Evolutionary conservation across 2,797 vertebrate species (phyloP).

Genomic region (Cetoscarus ocellatus): DNA sequence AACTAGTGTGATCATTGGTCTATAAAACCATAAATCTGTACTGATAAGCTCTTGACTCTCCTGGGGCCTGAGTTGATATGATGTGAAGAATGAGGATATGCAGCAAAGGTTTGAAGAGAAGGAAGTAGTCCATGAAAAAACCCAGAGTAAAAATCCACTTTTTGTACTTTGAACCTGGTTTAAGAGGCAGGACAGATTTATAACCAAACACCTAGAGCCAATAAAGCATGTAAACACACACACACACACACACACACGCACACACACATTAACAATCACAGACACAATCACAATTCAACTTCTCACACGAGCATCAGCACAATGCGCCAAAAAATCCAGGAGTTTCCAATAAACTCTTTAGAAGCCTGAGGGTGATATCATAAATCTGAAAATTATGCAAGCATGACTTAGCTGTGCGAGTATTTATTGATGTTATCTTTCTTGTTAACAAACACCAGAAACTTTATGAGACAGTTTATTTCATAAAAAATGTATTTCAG

Average conservation of each 20-base stretch:
- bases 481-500: too few species aligned
- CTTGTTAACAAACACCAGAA: too few species aligned
- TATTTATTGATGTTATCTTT: too few species aligned
- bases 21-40: conserved; percentile 7
- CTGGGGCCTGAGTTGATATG: neutral
- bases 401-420: too few species aligned
- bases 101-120: conserved; percentile 49
- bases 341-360: too few species aligned
- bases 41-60: neutral
- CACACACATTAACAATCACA: too few species aligned
- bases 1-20: neutral
- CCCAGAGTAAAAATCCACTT: neutral
- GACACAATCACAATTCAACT: too few species aligned
- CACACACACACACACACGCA: neutral
- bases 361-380: too few species aligned
- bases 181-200: neutral
- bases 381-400: too few species aligned
- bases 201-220: neutral
- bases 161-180: conserved; percentile 61
- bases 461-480: too few species aligned
- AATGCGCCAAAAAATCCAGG: too few species aligned
- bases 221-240: neutral
- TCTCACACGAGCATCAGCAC: too few species aligned
- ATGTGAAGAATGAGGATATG: conserved; percentile 61
- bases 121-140: conserved; percentile 50